Percentiles rank a stretch among this genome's conserved stretches.
Conservation (phyloP, 1,140 invertebrate species). For the Drosophila auraria region DNA sequence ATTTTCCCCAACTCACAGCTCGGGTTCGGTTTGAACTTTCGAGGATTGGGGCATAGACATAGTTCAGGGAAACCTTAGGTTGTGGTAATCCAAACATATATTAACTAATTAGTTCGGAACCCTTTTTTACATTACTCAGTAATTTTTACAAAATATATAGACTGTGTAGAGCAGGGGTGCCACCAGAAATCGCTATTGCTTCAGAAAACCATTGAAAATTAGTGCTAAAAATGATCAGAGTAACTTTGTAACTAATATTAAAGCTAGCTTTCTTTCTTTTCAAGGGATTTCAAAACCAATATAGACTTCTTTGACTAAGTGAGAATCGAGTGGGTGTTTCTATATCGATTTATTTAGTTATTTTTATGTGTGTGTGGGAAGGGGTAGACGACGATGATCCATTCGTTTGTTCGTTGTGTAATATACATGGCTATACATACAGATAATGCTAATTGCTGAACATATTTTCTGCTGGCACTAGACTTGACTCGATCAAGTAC, state of each 20-base stretch:
- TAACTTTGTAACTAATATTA: not conserved
- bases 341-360: conserved; percentile 55
- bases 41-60: conserved; percentile 17
- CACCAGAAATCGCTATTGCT: not conserved
- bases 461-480: conserved; percentile 66
- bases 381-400: conserved; percentile 72
- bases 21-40: conserved; percentile 18
- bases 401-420: conserved; percentile 61
- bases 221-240: not conserved
- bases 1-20: conserved; percentile 20
- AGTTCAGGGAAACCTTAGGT: conserved; percentile 39
- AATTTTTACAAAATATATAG: conserved; percentile 64
- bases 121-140: conserved; percentile 38
- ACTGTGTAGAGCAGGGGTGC: conserved; percentile 19
- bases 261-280: not conserved
- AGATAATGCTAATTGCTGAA: conserved; percentile 61
- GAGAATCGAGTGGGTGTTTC: conserved; percentile 18
- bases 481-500: conserved; percentile 36
- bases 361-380: conserved; percentile 46
- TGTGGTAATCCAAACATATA: conserved; percentile 24
- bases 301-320: not conserved
- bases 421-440: conserved; percentile 57
- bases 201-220: not conserved
- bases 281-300: not conserved
- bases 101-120: conserved; percentile 28